Evolutionary conservation across 2,888 invertebrate genomes (phyloP).

Genomic region (Germaria angustata): DNA sequence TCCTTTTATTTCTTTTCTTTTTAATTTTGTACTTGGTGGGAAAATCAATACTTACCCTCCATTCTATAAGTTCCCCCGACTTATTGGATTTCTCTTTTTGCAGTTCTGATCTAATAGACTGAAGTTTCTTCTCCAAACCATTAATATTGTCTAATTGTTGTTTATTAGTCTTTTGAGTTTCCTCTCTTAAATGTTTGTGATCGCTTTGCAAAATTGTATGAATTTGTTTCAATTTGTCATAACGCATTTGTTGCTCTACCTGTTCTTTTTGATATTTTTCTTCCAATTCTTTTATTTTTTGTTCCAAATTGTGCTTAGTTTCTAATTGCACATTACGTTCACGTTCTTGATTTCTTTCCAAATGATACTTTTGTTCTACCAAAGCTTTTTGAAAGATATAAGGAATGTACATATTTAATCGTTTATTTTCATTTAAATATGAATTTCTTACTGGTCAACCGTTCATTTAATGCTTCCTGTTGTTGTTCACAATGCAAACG

Average conservation of each 20-base stretch:
- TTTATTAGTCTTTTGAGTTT: constrained; percentile 80
- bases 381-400: constrained; percentile 80
- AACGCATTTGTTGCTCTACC: constrained; percentile 81
- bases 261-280: constrained; percentile 81
- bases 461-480: constrained; percentile 82
- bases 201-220: constrained; percentile 81
- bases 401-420: too few species aligned
- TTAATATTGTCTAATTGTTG: constrained; percentile 81
- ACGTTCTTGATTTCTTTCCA: constrained; percentile 82
- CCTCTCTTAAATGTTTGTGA: constrained; percentile 81
- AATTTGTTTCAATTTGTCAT: constrained; percentile 82
- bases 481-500: constrained; percentile 82
- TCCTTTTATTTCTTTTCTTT: too few species aligned
- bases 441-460: constrained; percentile 81
- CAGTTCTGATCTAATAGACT: constrained; percentile 80
- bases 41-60: constrained; percentile 77
- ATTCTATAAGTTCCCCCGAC: constrained; percentile 77
- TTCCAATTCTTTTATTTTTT: constrained; percentile 81
- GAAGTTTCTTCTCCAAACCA: constrained; percentile 80
- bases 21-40: too few species aligned
- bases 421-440: background rate
- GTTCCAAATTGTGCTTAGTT: constrained; percentile 81
- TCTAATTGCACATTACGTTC: constrained; percentile 82
- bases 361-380: constrained; percentile 82
- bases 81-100: constrained; percentile 78